Evolutionary conservation across 2,888 invertebrate species (phyloP).

Genomic region (Ametastegia equiseti): DNA sequence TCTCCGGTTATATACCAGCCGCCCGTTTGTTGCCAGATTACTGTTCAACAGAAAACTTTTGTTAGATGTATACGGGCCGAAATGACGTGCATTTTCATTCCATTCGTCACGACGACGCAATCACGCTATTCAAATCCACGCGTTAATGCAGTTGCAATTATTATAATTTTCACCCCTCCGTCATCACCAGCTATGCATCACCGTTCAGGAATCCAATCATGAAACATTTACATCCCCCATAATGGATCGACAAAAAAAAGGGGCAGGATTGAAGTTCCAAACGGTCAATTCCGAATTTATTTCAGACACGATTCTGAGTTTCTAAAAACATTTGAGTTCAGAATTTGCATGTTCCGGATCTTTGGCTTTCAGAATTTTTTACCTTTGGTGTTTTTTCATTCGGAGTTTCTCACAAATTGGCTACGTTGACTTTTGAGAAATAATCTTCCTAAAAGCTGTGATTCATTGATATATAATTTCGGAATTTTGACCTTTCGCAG

Average conservation of each 20-base stretch:
- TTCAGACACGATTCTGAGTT: too few relatives aligned
- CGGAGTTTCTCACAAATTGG: too few relatives aligned
- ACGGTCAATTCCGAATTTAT: too few relatives aligned
- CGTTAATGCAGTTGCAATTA: conserved; percentile 3
- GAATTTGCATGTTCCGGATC: too few relatives aligned
- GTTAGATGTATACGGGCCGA: conserved; percentile 6
- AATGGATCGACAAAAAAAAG: not conserved
- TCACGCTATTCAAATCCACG: conserved; percentile 21
- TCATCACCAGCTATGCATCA: not conserved
- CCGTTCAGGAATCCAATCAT: too few relatives aligned
- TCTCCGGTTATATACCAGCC: not conserved
- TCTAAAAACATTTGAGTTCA: too few relatives aligned
- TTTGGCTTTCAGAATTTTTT: too few relatives aligned
- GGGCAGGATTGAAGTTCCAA: not conserved
- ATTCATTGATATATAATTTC: too few relatives aligned
- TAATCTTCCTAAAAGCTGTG: too few relatives aligned
- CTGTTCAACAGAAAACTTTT: conserved; percentile 27
- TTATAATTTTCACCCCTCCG: not conserved
- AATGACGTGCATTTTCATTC: conserved; percentile 32
- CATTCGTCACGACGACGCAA: conserved; percentile 32
- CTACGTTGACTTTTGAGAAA: too few relatives aligned
- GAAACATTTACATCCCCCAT: not conserved
- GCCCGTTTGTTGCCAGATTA: conserved; percentile 1
- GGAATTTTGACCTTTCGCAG: too few relatives aligned
- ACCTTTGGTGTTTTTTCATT: too few relatives aligned